phyloP scores from a whole-genome alignment of 1,140 invertebrate species.

The Euwallacea fornicatus region DNA sequence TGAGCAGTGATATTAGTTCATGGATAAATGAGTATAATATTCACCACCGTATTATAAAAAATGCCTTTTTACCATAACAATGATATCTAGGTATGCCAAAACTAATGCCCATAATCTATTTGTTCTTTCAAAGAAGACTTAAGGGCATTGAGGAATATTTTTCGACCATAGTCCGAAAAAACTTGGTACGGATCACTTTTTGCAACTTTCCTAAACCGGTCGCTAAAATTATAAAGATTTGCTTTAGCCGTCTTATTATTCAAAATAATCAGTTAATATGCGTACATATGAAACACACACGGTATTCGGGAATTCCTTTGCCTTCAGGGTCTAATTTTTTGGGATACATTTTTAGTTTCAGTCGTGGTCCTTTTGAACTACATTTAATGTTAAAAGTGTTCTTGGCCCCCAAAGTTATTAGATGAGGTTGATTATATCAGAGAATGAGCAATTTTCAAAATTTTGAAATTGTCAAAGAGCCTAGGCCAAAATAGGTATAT shows the following conservation, averaged over 20 bases:
- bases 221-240: constrained; percentile 29
- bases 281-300: no score
- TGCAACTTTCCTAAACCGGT: constrained; percentile 37
- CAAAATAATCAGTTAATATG: not conserved
- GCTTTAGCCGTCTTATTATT: no score
- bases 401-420: not conserved
- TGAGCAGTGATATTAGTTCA: constrained; percentile 1
- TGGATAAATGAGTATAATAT: constrained; percentile 10
- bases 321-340: no score
- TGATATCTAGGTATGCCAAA: not conserved
- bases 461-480: not conserved
- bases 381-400: no score
- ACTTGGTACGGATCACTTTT: constrained; percentile 43
- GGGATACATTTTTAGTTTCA: no score
- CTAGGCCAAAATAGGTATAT: not conserved
- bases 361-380: no score
- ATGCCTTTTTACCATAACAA: not conserved
- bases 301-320: no score
- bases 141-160: constrained; percentile 41
- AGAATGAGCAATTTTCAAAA: not conserved
- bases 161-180: constrained; percentile 44
- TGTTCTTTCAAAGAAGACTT: constrained; percentile 41
- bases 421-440: not conserved
- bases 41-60: constrained; percentile 16
- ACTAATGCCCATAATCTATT: constrained; percentile 41